A percentile compares a stretch with the other conserved stretches of the same genome.
These are phyloP conservation scores for human (Homo sapiens) DNA, from an alignment of 2,113 vertebrate species.

Conservation along the genomic window GRCh38 chrX:2714001-2714500, in stretches of 20 bases:
- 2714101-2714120: background rate
- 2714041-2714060: accelerated
- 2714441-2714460: background rate
- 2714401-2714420: background rate
- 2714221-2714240: accelerated
- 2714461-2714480: background rate
- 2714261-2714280: background rate
- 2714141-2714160: accelerated
- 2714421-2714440: background rate
- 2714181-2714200: accelerated
- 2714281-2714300: accelerated
- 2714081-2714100: accelerated
- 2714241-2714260: accelerated
- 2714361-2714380: background rate
- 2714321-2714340: background rate
- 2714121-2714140: accelerated
- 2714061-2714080: background rate
- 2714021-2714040: accelerated
- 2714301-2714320: background rate
- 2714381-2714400: background rate
- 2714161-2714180: accelerated
- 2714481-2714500: background rate
- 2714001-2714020: too few species aligned
- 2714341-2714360: accelerated
- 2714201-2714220: accelerated